These are phyloP conservation scores for Elymnias hypermnestra DNA, from an alignment of 1,140 invertebrate species.

Conservation along the genomic window DNA sequence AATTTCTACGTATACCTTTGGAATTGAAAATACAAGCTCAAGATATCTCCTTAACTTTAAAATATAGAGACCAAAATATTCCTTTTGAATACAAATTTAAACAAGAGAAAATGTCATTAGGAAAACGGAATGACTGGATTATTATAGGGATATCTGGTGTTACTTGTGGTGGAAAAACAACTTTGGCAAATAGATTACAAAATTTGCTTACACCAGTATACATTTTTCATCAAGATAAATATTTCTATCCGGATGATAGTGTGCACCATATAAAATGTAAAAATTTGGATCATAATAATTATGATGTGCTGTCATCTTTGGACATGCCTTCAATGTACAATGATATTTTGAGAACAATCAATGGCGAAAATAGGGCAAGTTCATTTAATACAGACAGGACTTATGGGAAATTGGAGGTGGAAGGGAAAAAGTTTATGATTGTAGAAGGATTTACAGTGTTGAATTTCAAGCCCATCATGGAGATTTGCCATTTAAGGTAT, in stretches of 20 bases:
- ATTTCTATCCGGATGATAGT: slow-evolving; percentile 83
- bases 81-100: neutral
- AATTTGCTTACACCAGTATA: slow-evolving; percentile 74
- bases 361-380: slow-evolving; percentile 35
- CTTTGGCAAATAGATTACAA: slow-evolving; percentile 78
- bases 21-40: too few species aligned
- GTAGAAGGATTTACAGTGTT: slow-evolving; percentile 87
- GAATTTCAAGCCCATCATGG: slow-evolving; percentile 79
- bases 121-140: slow-evolving; percentile 75
- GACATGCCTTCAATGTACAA: slow-evolving; percentile 85
- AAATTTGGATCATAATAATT: slow-evolving; percentile 85
- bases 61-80: neutral
- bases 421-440: slow-evolving; percentile 78
- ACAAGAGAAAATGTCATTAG: slow-evolving; percentile 8
- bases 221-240: slow-evolving; percentile 85
- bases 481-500: slow-evolving; percentile 80
- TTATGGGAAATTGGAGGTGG: slow-evolving; percentile 23
- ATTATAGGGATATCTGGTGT: slow-evolving; percentile 86
- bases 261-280: slow-evolving; percentile 80
- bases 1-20: neutral
- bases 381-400: slow-evolving; percentile 7
- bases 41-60: neutral
- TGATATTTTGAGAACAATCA: slow-evolving; percentile 74
- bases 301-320: slow-evolving; percentile 83
- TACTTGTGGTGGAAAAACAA: slow-evolving; percentile 89